Conservation (phyloP, 2,888 invertebrate genomes). For the Vesta saturnalis region DNA sequence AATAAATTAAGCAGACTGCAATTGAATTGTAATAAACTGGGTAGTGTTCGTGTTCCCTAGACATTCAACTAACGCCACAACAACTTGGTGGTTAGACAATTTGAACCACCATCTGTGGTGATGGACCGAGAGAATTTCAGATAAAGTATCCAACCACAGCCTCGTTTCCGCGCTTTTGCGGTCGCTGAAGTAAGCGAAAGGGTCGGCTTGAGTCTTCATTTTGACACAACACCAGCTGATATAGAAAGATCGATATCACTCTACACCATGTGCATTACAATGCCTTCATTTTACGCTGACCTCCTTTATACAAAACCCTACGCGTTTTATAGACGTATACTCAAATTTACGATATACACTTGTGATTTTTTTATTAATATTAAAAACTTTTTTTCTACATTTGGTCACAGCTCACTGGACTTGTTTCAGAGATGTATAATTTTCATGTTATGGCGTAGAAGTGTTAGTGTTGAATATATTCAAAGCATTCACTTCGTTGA, state of each 20-base stretch:
- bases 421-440: no score
- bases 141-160: constrained; percentile 41
- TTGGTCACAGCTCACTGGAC: no score
- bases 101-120: constrained; percentile 40
- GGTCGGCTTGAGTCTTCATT: constrained; percentile 40
- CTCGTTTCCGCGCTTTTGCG: constrained; percentile 41
- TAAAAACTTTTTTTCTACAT: constrained; percentile 24
- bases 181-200: constrained; percentile 39
- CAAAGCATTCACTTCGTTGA: no score
- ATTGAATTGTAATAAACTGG: constrained; percentile 33
- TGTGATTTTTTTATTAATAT: constrained; percentile 30
- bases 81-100: constrained; percentile 39
- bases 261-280: constrained; percentile 49
- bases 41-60: constrained; percentile 24
- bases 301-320: constrained; percentile 35
- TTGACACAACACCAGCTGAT: constrained; percentile 42
- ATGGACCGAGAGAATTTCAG: constrained; percentile 38
- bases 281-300: constrained; percentile 47
- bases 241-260: constrained; percentile 43
- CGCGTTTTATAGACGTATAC: constrained; percentile 24
- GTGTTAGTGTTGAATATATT: no score
- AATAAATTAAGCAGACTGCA: constrained; percentile 16
- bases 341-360: constrained; percentile 24
- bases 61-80: constrained; percentile 26
- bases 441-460: no score